phyloP scores from a whole-genome alignment of 2,113 vertebrate species.

The Stomatorhinus ivindoensis region DNA sequence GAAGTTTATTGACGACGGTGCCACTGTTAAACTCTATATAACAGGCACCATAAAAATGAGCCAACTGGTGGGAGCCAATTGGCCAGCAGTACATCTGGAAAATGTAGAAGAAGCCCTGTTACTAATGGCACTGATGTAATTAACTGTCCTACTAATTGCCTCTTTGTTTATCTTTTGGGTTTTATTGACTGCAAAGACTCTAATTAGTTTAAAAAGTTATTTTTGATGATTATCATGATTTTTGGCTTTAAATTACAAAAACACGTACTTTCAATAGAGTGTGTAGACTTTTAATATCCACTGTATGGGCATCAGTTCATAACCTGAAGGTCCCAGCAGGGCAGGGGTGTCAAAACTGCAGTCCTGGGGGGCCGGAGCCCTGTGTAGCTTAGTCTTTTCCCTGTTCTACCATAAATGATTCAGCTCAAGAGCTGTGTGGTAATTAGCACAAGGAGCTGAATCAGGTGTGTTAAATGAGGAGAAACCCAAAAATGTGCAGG shows the following conservation, averaged over 20 bases:
- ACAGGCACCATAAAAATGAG: not conserved
- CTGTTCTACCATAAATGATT: too few relatives aligned
- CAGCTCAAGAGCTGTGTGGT: too few relatives aligned
- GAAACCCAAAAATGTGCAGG: too few relatives aligned
- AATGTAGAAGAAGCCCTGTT: not conserved
- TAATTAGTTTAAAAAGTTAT: not conserved
- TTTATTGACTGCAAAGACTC: not conserved
- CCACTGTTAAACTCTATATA: not conserved
- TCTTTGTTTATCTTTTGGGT: not conserved
- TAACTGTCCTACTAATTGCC: not conserved
- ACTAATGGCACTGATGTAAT: not conserved
- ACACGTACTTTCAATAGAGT: not conserved
- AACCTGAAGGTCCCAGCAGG: not conserved
- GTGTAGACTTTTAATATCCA: not conserved
- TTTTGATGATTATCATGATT: not conserved
- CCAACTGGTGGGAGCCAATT: not conserved
- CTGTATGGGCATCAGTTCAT: not conserved
- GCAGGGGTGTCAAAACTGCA: too few relatives aligned
- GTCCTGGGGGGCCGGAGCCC: too few relatives aligned
- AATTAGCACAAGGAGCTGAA: too few relatives aligned
- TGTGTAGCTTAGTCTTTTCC: too few relatives aligned
- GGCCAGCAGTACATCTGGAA: not conserved
- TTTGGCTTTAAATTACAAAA: not conserved
- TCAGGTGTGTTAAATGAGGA: too few relatives aligned
- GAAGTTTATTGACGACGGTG: not conserved